phyloP scores from a whole-genome alignment of 2,113 vertebrate genomes.

The Procavia capensis region DNA sequence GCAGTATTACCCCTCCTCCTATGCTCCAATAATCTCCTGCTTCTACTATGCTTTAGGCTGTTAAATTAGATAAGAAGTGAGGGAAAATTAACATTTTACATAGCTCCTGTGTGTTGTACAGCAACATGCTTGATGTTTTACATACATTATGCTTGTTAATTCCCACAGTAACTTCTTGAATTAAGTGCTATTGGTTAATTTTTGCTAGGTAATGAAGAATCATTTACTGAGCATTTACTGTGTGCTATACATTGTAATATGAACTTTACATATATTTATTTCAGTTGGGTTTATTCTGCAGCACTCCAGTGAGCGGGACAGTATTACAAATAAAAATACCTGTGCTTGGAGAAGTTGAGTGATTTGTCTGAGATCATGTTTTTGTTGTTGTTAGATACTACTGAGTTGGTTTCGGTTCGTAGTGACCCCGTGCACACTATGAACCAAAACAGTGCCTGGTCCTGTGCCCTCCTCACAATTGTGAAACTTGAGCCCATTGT shows the following conservation, averaged over 20 bases:
- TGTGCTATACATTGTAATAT: neutral
- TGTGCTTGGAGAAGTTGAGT: constrained; percentile 1
- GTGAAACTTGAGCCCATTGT: too few relatives aligned
- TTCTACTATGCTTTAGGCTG: constrained; percentile 30
- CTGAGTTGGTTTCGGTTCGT: too few relatives aligned
- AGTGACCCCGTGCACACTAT: too few relatives aligned
- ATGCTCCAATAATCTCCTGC: neutral
- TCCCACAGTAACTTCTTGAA: constrained; percentile 3
- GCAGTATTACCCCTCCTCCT: neutral
- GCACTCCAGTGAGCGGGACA: neutral
- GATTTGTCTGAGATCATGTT: neutral
- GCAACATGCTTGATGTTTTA: constrained; percentile 1
- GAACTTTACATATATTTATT: neutral
- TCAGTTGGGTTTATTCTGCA: constrained; percentile 39
- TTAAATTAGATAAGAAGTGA: constrained; percentile 37
- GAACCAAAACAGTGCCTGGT: too few relatives aligned
- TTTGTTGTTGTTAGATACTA: too few relatives aligned
- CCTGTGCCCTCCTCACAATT: too few relatives aligned
- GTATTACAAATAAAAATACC: constrained; percentile 41
- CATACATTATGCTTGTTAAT: neutral
- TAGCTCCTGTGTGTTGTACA: neutral
- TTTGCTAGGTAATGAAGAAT: constrained; percentile 3
- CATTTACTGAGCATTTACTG: constrained; percentile 14
- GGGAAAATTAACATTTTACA: constrained; percentile 31
- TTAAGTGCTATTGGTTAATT: constrained; percentile 19